phyloP scores from a whole-genome alignment of 2,888 invertebrate genomes.

The Rugalucina vietnamica region DNA sequence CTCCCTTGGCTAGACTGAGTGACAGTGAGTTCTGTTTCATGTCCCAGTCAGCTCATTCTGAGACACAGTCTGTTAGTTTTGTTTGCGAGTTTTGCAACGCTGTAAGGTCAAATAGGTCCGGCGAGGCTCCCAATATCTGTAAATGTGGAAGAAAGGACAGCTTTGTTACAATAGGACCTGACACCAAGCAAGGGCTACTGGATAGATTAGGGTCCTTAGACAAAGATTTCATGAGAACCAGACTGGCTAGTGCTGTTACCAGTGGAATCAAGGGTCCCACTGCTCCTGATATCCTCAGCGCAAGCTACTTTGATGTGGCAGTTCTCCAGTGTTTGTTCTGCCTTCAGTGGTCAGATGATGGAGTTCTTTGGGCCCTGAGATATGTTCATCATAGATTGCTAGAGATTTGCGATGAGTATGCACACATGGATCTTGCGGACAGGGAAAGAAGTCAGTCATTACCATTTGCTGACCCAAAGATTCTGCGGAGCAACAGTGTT shows the following conservation, averaged over 20 bases:
- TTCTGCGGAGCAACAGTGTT: conserved; percentile 59
- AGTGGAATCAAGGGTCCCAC: conserved; percentile 75
- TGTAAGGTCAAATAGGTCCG: conserved; percentile 78
- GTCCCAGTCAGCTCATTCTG: conserved; percentile 74
- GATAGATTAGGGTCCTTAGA: conserved; percentile 85
- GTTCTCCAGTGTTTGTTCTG: conserved; percentile 97
- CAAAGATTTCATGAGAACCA: conserved; percentile 90
- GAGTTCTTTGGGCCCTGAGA: conserved; percentile 97
- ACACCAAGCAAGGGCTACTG: conserved; percentile 66
- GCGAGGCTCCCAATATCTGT: conserved; percentile 68
- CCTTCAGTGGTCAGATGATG: conserved; percentile 99
- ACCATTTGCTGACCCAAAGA: conserved; percentile 85
- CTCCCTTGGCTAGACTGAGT: conserved; percentile 84
- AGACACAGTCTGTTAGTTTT: conserved; percentile 79
- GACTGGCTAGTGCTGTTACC: conserved; percentile 80
- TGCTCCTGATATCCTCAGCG: conserved; percentile 84
- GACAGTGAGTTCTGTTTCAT: conserved; percentile 81
- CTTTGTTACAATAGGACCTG: conserved; percentile 71
- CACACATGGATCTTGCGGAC: conserved; percentile 89
- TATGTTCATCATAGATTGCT: conserved; percentile 87
- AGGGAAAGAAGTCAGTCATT: conserved; percentile 95
- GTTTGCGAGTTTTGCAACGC: conserved; percentile 82
- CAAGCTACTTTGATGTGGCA: conserved; percentile 98
- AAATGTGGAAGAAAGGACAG: conserved; percentile 78
- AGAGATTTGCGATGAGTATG: conserved; percentile 93